Base-by-base conservation (phyloP, 2,888 invertebrate genomes). In the Callinectes sapidus region DNA sequence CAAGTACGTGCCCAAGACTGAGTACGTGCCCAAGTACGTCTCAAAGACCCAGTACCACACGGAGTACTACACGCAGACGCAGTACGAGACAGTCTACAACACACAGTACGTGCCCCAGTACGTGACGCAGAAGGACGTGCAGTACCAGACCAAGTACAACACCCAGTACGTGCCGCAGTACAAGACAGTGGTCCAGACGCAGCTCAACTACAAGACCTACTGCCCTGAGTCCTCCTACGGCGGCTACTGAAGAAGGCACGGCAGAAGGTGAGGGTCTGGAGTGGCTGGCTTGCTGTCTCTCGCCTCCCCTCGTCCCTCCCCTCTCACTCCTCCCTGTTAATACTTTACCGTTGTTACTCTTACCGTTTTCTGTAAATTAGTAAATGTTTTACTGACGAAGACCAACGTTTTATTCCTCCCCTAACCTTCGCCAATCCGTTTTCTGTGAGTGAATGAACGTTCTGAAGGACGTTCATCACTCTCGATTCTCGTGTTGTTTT, bases 1-100 rank as follows among this genome's bases (percentile, higher is more conserved):
- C 32, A 66, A 91, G 42, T 91, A 91, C 54, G 91, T 88, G 32
- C 66, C 94, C 55, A 23, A 90, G 48, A 89, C 93, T 10, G 81
- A 94, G 42, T 90, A 91, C 87, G 91, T 90, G 5, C 91, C 94
- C 28, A 92, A 91, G 55, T 94, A 94, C 92, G 88, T 93, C 71
- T 90, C 93, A 16, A 89, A 94, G 61, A 92, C 92, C n/a, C 35
- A 92, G 39, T 94, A 93, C 89, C 90, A 92, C 14, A 92, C 93
- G 13, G 42, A 91, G 39, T 94, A 93, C 92, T 32, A 88, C 28
- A 94, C 92, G 18, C 16, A 90, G 14, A 81, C 90, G 13, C 61
- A 93, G 90, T 94, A 94, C 93, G 85, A 93, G 89, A 93, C 93
- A 13, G 88, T 81, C 16, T 90, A 90, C 90, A 88, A 54, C 13